Evolutionary conservation across 2,113 vertebrate species (phyloP), one percentile per base, ranked within the genome.

Genomic region (Thermophis baileyi): DNA sequence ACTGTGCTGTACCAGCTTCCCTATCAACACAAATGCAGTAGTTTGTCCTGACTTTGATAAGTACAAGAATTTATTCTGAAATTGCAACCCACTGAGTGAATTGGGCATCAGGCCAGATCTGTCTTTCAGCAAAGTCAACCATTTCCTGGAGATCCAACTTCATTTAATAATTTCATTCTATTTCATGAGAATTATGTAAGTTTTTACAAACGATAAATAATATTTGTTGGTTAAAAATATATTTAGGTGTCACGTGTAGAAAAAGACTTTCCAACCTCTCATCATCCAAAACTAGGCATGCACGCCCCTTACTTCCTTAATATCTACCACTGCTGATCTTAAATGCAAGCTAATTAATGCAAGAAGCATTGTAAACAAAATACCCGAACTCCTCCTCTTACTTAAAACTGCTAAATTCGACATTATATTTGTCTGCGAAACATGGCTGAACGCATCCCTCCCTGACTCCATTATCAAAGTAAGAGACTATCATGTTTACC

Each of bases 1-100:
- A 96, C 96, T 95, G 94, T 96, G 96, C 97, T 98, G 97, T 97
- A 95, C 96, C 95, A 96, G 95, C 97, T 98, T 97, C 96, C 97
- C 86, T 96, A 97, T 97, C 97, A 97, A 94, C 96, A 95, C 95
- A 97, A 95, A 92, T 96, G 96, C 97, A 97, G 97, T 97, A 97
- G 97, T 96, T 96, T 96, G 96, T 96, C 97, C 92, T 95, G n/a
- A 95, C 96, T 95, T 94, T 90, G 97, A 97, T 89, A 97, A 97
- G 97, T 90, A 85, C 96, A 96, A 96, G 93, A 97, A 95, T 97
- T 98, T 97, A 96, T 97, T 97, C 94, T 95, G 95, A 98, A 97
- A 96, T 97, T 97, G 96, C 95, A 96, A 90, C 95, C 95, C 95
- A 86, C 96, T 54, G 55, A 92, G 95, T 95, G 95, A 95, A 87